Conservation (phyloP, 2,797 vertebrate genomes). For the Benthosema pterotum region DNA sequence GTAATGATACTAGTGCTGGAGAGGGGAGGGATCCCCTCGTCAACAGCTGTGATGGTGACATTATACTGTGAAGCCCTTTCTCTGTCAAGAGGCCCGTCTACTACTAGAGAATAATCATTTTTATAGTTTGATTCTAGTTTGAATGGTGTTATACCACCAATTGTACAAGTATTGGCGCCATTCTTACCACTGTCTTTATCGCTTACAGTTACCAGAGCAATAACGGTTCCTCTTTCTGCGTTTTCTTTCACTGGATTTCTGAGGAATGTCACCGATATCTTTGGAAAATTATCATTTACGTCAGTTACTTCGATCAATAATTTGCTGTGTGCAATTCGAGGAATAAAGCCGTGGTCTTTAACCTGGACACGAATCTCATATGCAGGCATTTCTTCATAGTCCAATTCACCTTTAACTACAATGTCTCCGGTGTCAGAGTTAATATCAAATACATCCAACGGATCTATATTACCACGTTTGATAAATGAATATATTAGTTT, state of each 20-base stretch:
- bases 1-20: constrained; percentile 41
- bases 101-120: constrained; percentile 57
- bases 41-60: constrained; percentile 73
- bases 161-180: constrained; percentile 43
- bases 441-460: constrained; percentile 40
- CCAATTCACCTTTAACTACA: constrained; percentile 41
- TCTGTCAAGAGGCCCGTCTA: constrained; percentile 50
- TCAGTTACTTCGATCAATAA: constrained; percentile 71
- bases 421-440: constrained; percentile 63
- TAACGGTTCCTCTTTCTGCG: constrained; percentile 64
- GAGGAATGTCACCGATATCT: constrained; percentile 73
- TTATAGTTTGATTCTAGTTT: constrained; percentile 49
- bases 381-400: constrained; percentile 61
- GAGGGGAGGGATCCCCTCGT: constrained; percentile 69
- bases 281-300: constrained; percentile 73
- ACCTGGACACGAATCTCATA: constrained; percentile 67
- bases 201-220: constrained; percentile 79
- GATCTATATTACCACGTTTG: constrained; percentile 31
- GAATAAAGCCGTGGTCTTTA: constrained; percentile 53
- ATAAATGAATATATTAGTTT: constrained; percentile 45
- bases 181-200: constrained; percentile 80
- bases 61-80: constrained; percentile 52
- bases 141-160: constrained; percentile 54
- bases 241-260: constrained; percentile 76
- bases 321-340: constrained; percentile 64